Percentiles rank a stretch among this genome's conserved stretches.
Conservation (phyloP, 2,797 vertebrate genomes). For the Coilia nasus region DNA sequence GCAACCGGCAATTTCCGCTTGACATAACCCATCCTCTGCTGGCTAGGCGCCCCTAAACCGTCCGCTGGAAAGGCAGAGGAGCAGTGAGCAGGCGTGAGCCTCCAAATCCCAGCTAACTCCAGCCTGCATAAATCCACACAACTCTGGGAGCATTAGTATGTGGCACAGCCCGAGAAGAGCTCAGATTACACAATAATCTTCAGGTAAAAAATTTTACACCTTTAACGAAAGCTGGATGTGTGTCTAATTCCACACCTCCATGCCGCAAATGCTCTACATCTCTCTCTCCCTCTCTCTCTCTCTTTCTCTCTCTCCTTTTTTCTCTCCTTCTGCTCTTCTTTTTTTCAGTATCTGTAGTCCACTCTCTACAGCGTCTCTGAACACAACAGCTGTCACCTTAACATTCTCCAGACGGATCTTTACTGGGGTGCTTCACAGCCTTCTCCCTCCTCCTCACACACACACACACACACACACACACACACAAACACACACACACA, state of each 20-base stretch:
- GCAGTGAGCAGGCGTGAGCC: conserved; percentile 52
- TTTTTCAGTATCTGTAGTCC: conserved; percentile 29
- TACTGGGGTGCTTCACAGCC: conserved; percentile 22
- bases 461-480: conserved; percentile 29
- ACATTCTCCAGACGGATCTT: conserved; percentile 49
- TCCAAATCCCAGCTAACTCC: conserved; percentile 65
- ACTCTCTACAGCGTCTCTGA: conserved; percentile 54
- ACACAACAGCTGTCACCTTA: conserved; percentile 51
- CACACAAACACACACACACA: neutral
- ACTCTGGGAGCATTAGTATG: conserved; percentile 67
- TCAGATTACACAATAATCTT: conserved; percentile 82
- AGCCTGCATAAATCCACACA: conserved; percentile 69
- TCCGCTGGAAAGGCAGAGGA: conserved; percentile 57
- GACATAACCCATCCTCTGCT: conserved; percentile 55
- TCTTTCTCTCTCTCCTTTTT: conserved; percentile 47
- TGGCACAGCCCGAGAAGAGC: conserved; percentile 64
- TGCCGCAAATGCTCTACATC: conserved; percentile 51
- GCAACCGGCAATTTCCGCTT: conserved; percentile 65
- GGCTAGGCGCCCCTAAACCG: conserved; percentile 62
- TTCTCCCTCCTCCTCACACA: neutral
- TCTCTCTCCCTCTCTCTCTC: conserved; percentile 43
- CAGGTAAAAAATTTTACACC: conserved; percentile 70
- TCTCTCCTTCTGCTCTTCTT: conserved; percentile 42
- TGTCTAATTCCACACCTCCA: conserved; percentile 72
- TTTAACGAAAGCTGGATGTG: conserved; percentile 65